Conservation (phyloP, 2,113 vertebrate genomes). For the Numenius arquata region DNA sequence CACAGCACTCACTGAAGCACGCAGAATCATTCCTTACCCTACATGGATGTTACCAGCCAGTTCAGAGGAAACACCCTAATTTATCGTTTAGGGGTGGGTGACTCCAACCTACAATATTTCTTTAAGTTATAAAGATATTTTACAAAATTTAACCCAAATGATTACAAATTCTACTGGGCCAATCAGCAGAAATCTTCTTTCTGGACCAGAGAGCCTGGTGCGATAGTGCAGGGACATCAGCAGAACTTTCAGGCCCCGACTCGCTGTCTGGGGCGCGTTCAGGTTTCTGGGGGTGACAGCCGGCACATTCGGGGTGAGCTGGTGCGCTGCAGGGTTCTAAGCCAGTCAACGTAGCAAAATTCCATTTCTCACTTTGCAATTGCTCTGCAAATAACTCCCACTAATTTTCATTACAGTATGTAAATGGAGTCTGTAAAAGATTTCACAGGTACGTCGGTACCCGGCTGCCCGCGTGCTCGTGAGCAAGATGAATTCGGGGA, state of each 20-base stretch:
- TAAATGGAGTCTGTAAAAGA: not conserved
- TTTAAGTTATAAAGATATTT: not conserved
- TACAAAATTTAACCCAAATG: not conserved
- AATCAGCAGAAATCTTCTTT: not conserved
- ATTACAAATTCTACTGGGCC: not conserved
- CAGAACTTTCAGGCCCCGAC: not conserved
- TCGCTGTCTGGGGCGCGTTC: not conserved
- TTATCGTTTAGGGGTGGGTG: not conserved
- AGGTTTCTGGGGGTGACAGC: not conserved
- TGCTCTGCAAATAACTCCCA: not conserved
- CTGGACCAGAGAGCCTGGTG: not conserved
- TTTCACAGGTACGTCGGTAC: not conserved
- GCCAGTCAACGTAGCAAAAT: not conserved
- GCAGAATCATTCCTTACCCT: not conserved
- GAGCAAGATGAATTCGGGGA: not conserved
- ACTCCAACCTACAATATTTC: not conserved
- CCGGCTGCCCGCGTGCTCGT: fast-evolving
- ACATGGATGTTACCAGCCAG: not conserved
- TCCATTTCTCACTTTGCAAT: not conserved
- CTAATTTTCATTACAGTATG: not conserved
- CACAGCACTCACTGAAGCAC: not conserved
- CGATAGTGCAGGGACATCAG: not conserved
- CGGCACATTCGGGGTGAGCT: not conserved
- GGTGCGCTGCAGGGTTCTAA: not conserved
- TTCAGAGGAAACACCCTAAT: not conserved